Evolutionary conservation across 2,113 vertebrate species (phyloP), one percentile per base, ranked within the genome.

Genomic region (Dasyornis broadbenti): DNA sequence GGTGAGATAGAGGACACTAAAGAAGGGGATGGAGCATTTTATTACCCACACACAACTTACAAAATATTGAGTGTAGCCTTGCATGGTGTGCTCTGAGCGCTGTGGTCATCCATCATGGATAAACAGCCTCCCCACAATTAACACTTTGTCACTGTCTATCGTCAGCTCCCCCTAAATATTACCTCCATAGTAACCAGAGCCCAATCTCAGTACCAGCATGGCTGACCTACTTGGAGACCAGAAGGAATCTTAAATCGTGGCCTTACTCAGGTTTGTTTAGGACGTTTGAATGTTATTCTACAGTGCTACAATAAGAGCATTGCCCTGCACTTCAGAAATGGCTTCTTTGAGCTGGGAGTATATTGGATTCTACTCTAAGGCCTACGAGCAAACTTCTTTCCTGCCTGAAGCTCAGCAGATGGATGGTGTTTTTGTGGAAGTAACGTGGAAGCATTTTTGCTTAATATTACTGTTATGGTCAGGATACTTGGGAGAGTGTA

Each of bases 21-120:
- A 57, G 65, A 81, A 92, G 33, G 16, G 81, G 81, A 79, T 54
- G 64, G 86, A 76, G 47, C 65, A 73, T 94, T 95, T 95, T 82
- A 86, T 89, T 82, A 66, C 39, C 57, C 75, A 65, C 71, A 47
- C 9, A 63, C 65, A 94, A 96, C 71, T 94, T 95, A 73, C 10
- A 71, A 94, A 95, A 90, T 83, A 95, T 42, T 44, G 81, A 95
- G 61, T 66, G 47, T 86, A 95, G 70, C 89, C 86, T 94, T 90
- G 70, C 84, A 54, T 75, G 64, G 86, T 7, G 4, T 35, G 83
- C 77, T 91, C 73, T 63, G 45, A 63, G 5, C 63, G 89, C 57
- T 79, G 59, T 82, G 72, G 68, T 70, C 92, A 91, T 95, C 86
- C 91, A 80, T 91, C 78, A 80, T 5, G 13, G 66, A 33, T 50